Evolutionary conservation across 2,113 vertebrate species (phyloP), one percentile per base, ranked within the genome.

Genomic region (Periophthalmus modestus): DNA sequence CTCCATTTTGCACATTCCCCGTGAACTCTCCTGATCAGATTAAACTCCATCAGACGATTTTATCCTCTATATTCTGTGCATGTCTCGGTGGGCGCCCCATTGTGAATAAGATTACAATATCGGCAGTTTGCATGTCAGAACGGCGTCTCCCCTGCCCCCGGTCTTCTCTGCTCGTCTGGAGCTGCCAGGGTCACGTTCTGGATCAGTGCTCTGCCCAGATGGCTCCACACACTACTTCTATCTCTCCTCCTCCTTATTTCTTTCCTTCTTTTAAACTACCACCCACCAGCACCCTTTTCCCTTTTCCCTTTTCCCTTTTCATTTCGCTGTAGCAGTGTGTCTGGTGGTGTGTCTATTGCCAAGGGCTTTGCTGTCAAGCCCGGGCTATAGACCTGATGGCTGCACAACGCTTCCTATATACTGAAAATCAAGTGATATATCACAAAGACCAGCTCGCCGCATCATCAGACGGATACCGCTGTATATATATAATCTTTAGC

Each of bases 141-240:
- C 62, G 68, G 83, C 57, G 80, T 72, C 61, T 85, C 62, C 79
- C 78, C 80, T 83, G 68, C 83, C 78, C 74, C 76, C 78, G 61
- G 71, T 62, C 66, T 80, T 82, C 75, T 82, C 73, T 85, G 71
- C 69, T 82, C 73, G 83, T 83, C 72, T 79, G 85, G 80, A 87
- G 81, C 90, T 91, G 86, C 89, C 85, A 88, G 86, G 85, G 86
- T 89, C 83, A 89, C 75, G 87, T 92, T 93, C 91, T 91, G 91
- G 92, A 92, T 92, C 90, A 88, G 86, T 91, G 89, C 85, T 87
- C 71, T 65, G 90, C 85, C 87, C 89, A 93, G 89, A 92, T 93
- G 92, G 89, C 88, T 88, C 78, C 84, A 83, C 85, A 89, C 80
- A 89, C 78, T 75, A 82, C 62, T 39, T 36, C 33, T 6, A 33